Conservation (phyloP, 1,140 invertebrate species). For the Berghia stephanieae region DNA sequence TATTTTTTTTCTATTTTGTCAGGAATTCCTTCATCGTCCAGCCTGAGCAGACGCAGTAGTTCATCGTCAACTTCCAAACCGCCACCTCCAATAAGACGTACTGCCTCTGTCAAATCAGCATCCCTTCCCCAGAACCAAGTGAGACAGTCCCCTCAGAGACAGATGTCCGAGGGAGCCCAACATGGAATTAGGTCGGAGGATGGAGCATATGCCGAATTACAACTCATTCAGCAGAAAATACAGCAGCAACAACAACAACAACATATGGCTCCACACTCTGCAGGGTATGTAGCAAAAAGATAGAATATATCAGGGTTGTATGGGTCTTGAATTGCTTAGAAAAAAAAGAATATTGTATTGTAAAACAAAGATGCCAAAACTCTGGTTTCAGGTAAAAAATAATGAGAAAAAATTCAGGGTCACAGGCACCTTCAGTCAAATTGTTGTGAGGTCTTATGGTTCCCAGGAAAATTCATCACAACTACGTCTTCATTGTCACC, state of each 20-base stretch:
- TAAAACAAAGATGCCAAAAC: no score
- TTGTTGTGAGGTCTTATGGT: no score
- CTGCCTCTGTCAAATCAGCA: conserved; percentile 79
- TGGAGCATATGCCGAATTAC: conserved; percentile 49
- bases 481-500: no score
- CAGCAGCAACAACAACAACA: conserved; percentile 35
- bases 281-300: neutral
- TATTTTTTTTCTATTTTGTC: conserved; percentile 34
- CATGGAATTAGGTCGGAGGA: conserved; percentile 30
- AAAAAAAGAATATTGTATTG: no score
- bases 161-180: conserved; percentile 28
- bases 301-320: neutral
- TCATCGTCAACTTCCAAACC: conserved; percentile 78
- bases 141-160: conserved; percentile 45
- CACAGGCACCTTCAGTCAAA: no score
- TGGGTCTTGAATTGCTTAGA: no score
- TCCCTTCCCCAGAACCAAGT: conserved; percentile 36
- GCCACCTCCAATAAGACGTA: conserved; percentile 84
- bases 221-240: conserved; percentile 51
- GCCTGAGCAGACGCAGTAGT: conserved; percentile 68
- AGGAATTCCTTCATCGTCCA: conserved; percentile 57
- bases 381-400: no score
- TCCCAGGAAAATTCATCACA: no score
- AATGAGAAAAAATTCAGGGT: no score
- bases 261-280: neutral